Conservation (phyloP, 2,888 invertebrate species). For the Habroteleia sp. region DNA sequence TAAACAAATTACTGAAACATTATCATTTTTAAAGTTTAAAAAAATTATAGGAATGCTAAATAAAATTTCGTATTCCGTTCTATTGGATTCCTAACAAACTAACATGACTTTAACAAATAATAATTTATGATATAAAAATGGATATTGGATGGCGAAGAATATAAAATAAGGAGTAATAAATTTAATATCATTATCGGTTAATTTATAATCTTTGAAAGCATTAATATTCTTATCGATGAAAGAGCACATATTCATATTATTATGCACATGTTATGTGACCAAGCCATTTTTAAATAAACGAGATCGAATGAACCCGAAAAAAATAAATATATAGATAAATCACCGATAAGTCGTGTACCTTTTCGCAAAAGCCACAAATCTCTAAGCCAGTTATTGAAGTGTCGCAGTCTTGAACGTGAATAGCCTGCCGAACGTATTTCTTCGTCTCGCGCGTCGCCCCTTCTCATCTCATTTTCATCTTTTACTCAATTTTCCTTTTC, state of each 20-base stretch:
- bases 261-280: slow-evolving; percentile 22
- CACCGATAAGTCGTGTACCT: slow-evolving; percentile 73
- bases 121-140: too few species aligned
- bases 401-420: slow-evolving; percentile 73
- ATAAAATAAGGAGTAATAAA: slow-evolving; percentile 24
- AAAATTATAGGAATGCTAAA: neutral
- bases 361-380: slow-evolving; percentile 73
- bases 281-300: slow-evolving; percentile 49
- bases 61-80: neutral
- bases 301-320: slow-evolving; percentile 48
- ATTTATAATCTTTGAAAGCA: slow-evolving; percentile 48
- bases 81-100: too few species aligned
- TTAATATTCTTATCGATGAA: slow-evolving; percentile 41
- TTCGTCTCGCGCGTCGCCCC: slow-evolving; percentile 44
- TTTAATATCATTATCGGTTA: slow-evolving; percentile 50
- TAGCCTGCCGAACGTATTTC: slow-evolving; percentile 69
- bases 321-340: slow-evolving; percentile 73
- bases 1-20: too few species aligned
- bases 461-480: slow-evolving; percentile 57
- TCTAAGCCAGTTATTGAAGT: slow-evolving; percentile 75
- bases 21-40: too few species aligned
- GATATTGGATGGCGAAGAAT: neutral
- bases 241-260: slow-evolving; percentile 32
- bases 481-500: slow-evolving; percentile 57
- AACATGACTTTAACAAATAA: too few species aligned